Evolutionary conservation across 2,888 invertebrate genomes (phyloP), one percentile per base, ranked within the genome.

Genomic region (Sycophila texana): DNA sequence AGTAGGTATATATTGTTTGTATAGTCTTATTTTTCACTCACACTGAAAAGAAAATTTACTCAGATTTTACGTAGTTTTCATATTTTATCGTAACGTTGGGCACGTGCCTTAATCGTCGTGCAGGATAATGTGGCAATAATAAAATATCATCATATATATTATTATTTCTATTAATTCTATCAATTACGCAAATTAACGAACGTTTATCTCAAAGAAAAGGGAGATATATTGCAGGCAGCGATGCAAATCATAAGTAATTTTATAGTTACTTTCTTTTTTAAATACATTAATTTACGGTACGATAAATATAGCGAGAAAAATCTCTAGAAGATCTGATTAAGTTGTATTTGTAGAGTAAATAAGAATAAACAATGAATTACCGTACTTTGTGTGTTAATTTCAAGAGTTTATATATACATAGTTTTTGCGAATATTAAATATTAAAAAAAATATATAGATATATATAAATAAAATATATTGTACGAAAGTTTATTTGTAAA

Each of bases 101-200:
- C 85, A 84, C 83, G 84, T 82, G 82, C 77, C 80, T 85, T 84
- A 82, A 75, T 76, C 84, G 20, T 82, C 83, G 85, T 85, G 88
- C 87, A 88, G 87, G 86, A 88, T 89, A 87, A 84, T 84, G 87
- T 88, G 88, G 86, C 87, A 88, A 88, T 88, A 86, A 86, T 86
- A 84, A 83, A 84, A 72, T 85, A 82, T 83, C 68, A 72, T 80
- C 57, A 79, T 60, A 51, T 55, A 22, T 47, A 39, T 70, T 65
- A 77, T 70, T 65, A 63, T 61, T 63, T 65, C 20, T 79, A 77
- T 73, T 77, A 74, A 12, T 71, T 67, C 66, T 78, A 78, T 81
- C 53, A 58, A 63, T 65, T 71, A 74, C 10, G 7, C 10, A 10
- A 39, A 39, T 5, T 39, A 14, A 76, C 73, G 61, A 14, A 76